phyloP scores from a whole-genome alignment of 1,140 invertebrate species.

The Meloidogyne floridensis region DNA sequence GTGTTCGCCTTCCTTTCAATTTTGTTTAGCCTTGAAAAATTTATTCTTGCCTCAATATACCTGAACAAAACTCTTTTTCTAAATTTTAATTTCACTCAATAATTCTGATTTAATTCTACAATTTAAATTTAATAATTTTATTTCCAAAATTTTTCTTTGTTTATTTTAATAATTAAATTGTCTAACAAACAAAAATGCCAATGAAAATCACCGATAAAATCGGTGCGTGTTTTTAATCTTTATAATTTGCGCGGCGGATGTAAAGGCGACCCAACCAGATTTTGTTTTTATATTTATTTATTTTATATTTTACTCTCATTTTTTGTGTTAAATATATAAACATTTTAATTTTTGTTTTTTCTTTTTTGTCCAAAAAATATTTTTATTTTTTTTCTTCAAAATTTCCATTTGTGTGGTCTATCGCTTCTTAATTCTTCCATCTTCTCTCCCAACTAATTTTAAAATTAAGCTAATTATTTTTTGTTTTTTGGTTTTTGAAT shows the following conservation, averaged over 20 bases:
- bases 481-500: no score
- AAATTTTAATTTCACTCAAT: no score
- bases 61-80: no score
- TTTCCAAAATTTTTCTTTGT: no score
- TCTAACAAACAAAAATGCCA: not conserved
- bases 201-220: not conserved
- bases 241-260: conserved; percentile 1
- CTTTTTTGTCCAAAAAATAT: not conserved
- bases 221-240: not conserved
- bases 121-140: no score
- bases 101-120: no score
- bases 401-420: no score
- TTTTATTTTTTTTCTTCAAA: no score
- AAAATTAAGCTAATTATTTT: no score
- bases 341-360: not conserved
- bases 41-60: not conserved
- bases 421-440: no score
- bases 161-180: no score
- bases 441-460: no score
- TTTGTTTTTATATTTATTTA: not conserved
- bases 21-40: not conserved
- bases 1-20: not conserved
- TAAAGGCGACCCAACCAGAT: not conserved
- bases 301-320: not conserved
- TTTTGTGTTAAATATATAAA: not conserved